Conservation (phyloP, 2,888 invertebrate genomes). For the Diadegma fenestrale region DNA sequence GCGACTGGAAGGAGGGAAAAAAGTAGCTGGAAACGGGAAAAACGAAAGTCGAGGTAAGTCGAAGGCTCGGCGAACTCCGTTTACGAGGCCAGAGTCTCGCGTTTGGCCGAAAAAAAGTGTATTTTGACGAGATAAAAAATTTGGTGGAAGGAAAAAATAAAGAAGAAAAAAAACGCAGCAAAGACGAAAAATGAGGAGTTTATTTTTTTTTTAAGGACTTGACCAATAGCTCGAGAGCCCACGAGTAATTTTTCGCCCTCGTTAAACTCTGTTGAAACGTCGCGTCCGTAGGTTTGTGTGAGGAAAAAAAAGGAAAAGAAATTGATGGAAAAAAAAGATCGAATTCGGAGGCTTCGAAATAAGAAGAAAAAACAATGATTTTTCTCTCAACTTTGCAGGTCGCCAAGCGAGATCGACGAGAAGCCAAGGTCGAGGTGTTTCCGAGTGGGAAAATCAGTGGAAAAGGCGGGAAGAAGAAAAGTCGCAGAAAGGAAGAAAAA, state of each 20-base stretch:
- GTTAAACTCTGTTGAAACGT: neutral
- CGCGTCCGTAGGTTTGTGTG: neutral
- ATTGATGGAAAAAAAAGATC: slow-evolving; percentile 13
- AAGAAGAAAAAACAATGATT: slow-evolving; percentile 36
- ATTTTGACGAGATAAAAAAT: neutral
- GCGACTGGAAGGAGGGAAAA: neutral
- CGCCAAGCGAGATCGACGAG: slow-evolving; percentile 25
- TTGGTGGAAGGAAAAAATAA: neutral
- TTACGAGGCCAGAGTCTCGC: neutral
- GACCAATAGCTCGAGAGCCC: neutral
- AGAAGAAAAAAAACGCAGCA: neutral
- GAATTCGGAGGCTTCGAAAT: slow-evolving; percentile 7
- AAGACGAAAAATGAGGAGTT: neutral
- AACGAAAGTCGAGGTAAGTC: neutral
- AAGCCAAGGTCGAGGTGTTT: neutral
- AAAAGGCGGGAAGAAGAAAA: neutral
- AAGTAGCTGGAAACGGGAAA: neutral
- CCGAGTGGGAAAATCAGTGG: neutral
- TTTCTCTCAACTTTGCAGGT: slow-evolving; percentile 62
- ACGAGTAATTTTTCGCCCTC: neutral
- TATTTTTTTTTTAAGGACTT: neutral
- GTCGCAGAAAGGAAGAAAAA: neutral
- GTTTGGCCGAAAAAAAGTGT: neutral
- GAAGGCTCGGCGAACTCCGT: neutral
- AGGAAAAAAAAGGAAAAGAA: neutral